Conservation (phyloP, 53 echinoderm and acorn worm genomes). For the Echinarachnius parma region DNA sequence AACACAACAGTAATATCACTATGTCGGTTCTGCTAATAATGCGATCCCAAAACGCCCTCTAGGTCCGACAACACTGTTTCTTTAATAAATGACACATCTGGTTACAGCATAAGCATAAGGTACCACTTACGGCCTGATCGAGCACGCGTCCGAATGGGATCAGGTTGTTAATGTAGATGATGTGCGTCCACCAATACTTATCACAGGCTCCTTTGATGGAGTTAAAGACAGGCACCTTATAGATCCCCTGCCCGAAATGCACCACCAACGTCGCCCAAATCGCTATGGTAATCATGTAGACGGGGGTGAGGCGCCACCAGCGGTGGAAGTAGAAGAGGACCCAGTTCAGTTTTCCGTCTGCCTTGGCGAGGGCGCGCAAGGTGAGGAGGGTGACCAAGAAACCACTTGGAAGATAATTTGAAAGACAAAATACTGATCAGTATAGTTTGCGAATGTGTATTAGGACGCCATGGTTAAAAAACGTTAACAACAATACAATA, state of each 20-base stretch:
- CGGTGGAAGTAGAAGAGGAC: conserved; percentile 45
- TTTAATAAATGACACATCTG: not conserved
- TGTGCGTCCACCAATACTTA: conserved; percentile 37
- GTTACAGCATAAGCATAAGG: not conserved
- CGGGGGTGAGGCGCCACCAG: too few species aligned
- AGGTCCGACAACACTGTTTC: too few species aligned
- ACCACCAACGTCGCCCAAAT: conserved; percentile 1
- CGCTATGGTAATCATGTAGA: too few species aligned
- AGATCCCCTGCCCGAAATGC: conserved; percentile 13
- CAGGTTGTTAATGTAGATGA: conserved; percentile 33
- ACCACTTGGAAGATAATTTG: conserved; percentile 12
- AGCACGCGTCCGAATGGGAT: conserved; percentile 11
- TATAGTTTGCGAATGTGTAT: too few species aligned
- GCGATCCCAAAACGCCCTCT: too few species aligned
- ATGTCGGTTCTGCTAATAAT: too few species aligned
- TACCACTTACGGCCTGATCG: too few species aligned
- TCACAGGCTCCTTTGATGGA: not conserved
- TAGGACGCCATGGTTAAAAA: too few species aligned
- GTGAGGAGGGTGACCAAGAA: conserved; percentile 32
- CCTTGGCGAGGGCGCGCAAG: conserved; percentile 25
- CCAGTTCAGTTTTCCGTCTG: conserved; percentile 28
- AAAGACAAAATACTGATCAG: not conserved
- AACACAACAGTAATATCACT: too few species aligned
- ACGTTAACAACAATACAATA: too few species aligned
- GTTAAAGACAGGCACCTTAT: not conserved